phyloP scores from a whole-genome alignment of 2,888 invertebrate genomes.

The Diachrysia chrysitis region DNA sequence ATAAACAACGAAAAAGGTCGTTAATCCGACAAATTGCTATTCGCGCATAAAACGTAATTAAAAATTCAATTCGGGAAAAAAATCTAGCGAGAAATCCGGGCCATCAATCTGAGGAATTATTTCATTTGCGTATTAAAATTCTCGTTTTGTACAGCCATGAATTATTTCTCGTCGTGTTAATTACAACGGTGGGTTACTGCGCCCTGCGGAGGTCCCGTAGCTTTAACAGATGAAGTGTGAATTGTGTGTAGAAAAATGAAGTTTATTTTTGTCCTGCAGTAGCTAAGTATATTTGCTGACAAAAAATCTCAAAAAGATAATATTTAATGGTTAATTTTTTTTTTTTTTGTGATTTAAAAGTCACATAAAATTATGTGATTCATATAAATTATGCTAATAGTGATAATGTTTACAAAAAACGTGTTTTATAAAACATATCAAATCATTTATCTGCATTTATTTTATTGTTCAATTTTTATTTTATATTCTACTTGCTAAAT shows the following conservation, averaged over 20 bases:
- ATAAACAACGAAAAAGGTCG: constrained; percentile 73
- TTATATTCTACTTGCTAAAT: too few relatives aligned
- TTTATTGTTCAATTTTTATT: too few relatives aligned
- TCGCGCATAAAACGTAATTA: constrained; percentile 88
- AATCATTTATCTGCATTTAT: too few relatives aligned
- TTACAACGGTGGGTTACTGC: constrained; percentile 76
- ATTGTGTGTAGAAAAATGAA: constrained; percentile 11
- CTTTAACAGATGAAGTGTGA: constrained; percentile 37
- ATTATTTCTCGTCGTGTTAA: constrained; percentile 85
- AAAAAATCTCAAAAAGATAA: too few relatives aligned
- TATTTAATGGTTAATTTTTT: too few relatives aligned
- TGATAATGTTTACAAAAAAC: too few relatives aligned
- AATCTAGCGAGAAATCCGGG: constrained; percentile 78
- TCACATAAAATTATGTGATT: too few relatives aligned
- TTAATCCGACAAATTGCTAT: constrained; percentile 86
- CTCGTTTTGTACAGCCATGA: constrained; percentile 87
- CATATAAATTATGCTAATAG: too few relatives aligned
- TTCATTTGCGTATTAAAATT: constrained; percentile 89
- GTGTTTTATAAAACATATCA: too few relatives aligned
- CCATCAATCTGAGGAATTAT: constrained; percentile 89
- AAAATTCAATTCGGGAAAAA: constrained; percentile 84
- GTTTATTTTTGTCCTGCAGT: background rate
- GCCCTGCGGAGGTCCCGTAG: constrained; percentile 73
- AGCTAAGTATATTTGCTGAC: background rate
- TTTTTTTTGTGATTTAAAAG: too few relatives aligned